Conservation (phyloP, 2,797 vertebrate species). For the Protonibea diacanthus region DNA sequence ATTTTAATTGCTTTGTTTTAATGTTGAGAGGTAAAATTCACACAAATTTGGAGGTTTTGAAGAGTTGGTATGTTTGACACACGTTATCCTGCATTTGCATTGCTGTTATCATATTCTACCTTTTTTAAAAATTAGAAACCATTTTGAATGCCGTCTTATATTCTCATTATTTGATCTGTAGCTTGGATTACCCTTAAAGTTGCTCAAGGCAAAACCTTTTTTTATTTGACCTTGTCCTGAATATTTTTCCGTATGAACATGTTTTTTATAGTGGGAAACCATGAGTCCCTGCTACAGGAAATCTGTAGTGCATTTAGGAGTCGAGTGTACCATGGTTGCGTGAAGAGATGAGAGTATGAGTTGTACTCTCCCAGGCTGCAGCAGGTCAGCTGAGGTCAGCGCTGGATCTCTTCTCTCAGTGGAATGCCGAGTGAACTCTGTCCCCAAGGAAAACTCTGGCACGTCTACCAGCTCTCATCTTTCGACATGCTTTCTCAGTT, state of each 20-base stretch:
- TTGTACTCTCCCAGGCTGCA: conserved; percentile 48
- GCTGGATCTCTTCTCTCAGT: conserved; percentile 42
- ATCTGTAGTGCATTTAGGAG: conserved; percentile 6
- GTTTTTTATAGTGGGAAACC: background rate
- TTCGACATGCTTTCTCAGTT: conserved; percentile 11
- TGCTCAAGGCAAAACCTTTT: background rate
- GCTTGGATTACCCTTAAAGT: background rate
- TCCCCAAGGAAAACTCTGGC: conserved; percentile 46
- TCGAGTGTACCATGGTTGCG: conserved; percentile 17
- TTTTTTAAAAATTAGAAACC: background rate
- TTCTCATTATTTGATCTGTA: background rate
- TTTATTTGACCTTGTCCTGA: background rate
- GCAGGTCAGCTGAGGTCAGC: conserved; percentile 54
- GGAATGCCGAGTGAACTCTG: conserved; percentile 50
- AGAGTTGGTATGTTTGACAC: too few relatives aligned
- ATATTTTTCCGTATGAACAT: conserved; percentile 9
- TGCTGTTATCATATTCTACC: background rate
- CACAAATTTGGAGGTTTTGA: background rate
- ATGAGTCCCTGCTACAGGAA: conserved; percentile 9
- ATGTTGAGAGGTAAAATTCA: background rate
- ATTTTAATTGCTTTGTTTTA: background rate
- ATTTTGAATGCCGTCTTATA: background rate
- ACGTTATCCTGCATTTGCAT: background rate
- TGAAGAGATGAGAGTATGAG: conserved; percentile 7
- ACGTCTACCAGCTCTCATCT: conserved; percentile 22